Evolutionary conservation across 2,888 invertebrate species (phyloP).

Genomic region (Meiosimyza decipiens): DNA sequence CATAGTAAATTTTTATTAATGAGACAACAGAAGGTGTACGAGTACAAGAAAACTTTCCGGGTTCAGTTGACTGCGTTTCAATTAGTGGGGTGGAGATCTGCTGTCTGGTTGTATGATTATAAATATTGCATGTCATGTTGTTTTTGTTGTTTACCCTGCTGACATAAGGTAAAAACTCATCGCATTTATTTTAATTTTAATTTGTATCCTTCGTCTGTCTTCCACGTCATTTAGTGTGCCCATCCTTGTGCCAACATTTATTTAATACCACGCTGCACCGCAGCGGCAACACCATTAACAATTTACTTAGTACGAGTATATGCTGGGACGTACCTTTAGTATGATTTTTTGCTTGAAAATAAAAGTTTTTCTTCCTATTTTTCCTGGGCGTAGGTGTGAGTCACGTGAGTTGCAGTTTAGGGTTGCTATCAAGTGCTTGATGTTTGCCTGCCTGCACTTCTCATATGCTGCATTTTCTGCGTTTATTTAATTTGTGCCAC

Average conservation of each 20-base stretch:
- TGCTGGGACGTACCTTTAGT: no score
- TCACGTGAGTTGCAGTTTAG: conserved; percentile 43
- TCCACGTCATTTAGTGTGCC: conserved; percentile 8
- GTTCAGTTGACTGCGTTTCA: neutral
- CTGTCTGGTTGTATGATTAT: conserved; percentile 16
- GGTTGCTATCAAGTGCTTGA: conserved; percentile 35
- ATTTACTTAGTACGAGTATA: no score
- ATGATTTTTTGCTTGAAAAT: no score
- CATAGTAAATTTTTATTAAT: conserved; percentile 29
- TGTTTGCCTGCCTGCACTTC: conserved; percentile 4
- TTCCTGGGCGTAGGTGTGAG: conserved; percentile 45
- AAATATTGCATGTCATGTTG: conserved; percentile 27
- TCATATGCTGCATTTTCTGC: conserved; percentile 22
- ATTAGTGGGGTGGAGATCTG: neutral
- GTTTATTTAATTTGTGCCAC: conserved; percentile 30
- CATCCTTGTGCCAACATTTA: conserved; percentile 30
- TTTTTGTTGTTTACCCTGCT: neutral
- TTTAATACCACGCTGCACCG: neutral
- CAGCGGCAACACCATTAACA: neutral
- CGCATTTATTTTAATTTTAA: conserved; percentile 27
- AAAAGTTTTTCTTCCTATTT: neutral
- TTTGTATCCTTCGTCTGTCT: conserved; percentile 18
- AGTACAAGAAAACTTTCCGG: conserved; percentile 1
- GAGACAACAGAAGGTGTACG: conserved; percentile 21
- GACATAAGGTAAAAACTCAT: conserved; percentile 16